Base-by-base conservation (phyloP, 1,140 invertebrate species). In the Meloidogyne chitwoodi region DNA sequence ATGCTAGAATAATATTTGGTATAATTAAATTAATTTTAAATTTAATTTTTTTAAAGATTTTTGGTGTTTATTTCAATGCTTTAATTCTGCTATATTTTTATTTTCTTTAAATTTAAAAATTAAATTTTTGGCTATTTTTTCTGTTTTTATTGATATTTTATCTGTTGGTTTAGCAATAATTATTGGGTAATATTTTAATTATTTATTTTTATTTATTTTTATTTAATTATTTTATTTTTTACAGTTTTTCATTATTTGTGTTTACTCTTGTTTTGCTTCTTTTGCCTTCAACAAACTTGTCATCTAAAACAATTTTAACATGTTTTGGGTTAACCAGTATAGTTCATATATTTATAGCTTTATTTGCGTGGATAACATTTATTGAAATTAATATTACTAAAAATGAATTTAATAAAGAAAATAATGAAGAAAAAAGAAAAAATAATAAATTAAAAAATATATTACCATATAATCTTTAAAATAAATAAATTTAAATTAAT, bases 41-140 rank as follows among this genome's bases (percentile, higher is more conserved):
- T 56, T 8, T n/a, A 56, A 56, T 0, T 56, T 56, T n/a, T 19
- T n/a, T 48, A 48, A 56, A 56, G 71, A 73, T 63, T 73, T 61
- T 63, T 73, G 71, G 71, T 61, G 24, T 14, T 64, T 73, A 19
- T 48, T 73, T 38, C 56, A 73, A 64, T 73, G 71, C n/a, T 73
- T 73, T 73, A 29, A 56, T 61, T 73, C 38, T 56, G 71, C 56
- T 5, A 44, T 73, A 64, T 73, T 73, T 31, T 38, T 73, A 34
- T 24, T 73, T 34, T 56, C 29, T 8, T 64, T 73, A 16, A 34
- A 64, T 61, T 64, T 73, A 24, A 31, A 38, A 19, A 19, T 29
- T 65, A 27, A 34, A 16, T 61, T 2, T 16, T 64, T 73, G 41
- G 29, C 56, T 24, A 16, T 73, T 61, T 16, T 27, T 24, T 61